Conservation (phyloP, 2,888 invertebrate genomes). For the Thysanoteuthis rhombus region DNA sequence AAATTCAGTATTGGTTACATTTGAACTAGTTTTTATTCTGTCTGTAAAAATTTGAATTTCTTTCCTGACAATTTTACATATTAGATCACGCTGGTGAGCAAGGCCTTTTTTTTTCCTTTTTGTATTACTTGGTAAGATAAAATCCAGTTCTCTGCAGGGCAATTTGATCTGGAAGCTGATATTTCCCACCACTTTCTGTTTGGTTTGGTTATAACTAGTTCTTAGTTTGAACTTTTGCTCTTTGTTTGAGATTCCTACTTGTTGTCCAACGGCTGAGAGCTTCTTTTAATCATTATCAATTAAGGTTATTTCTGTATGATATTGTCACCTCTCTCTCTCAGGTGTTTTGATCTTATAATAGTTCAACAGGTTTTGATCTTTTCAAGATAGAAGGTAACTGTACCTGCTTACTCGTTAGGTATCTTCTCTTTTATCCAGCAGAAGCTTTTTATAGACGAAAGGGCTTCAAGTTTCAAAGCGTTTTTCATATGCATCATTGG, state of each 20-base stretch:
- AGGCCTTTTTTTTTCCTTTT: too few relatives aligned
- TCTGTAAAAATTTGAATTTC: too few relatives aligned
- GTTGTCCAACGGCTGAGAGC: neutral
- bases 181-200: neutral
- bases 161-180: neutral
- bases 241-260: neutral
- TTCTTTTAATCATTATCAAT: neutral
- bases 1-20: too few relatives aligned
- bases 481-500: neutral
- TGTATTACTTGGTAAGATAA: too few relatives aligned
- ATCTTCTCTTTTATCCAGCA: too few relatives aligned
- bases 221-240: neutral
- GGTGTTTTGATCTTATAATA: neutral
- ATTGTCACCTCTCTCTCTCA: neutral
- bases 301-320: neutral
- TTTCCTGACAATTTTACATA: too few relatives aligned
- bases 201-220: neutral
- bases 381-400: neutral
- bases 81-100: too few relatives aligned
- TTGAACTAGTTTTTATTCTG: too few relatives aligned
- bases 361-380: neutral
- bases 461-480: neutral
- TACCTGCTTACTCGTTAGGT: too few relatives aligned
- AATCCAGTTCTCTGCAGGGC: neutral
- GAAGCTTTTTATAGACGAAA: neutral